Evolutionary conservation across 1,140 invertebrate genomes (phyloP).

Genomic region (Cotesia glomerata): DNA sequence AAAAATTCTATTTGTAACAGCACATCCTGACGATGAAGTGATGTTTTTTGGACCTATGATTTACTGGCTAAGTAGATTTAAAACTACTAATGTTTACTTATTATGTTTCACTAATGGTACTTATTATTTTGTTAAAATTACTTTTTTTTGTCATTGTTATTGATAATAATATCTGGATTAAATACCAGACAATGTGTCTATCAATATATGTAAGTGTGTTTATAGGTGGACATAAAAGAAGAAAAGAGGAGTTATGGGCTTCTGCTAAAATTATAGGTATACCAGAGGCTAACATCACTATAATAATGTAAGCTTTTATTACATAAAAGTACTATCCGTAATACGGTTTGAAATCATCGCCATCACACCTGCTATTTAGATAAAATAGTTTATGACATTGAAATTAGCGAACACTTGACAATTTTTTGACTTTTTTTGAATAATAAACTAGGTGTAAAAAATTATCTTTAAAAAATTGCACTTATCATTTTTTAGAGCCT

Average conservation of each 20-base stretch:
- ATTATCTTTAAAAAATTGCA: no score
- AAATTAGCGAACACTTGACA: no score
- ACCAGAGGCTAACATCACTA: slow-evolving; percentile 73
- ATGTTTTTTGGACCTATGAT: slow-evolving; percentile 98
- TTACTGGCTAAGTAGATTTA: slow-evolving; percentile 70
- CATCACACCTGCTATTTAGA: no score
- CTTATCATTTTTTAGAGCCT: no score
- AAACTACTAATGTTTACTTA: slow-evolving; percentile 74
- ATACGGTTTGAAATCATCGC: no score
- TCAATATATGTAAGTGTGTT: slow-evolving; percentile 40
- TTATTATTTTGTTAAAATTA: slow-evolving; percentile 35
- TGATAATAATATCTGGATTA: background rate
- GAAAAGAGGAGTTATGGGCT: slow-evolving; percentile 80
- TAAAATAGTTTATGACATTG: no score
- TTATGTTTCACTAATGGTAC: slow-evolving; percentile 87
- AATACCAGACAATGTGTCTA: slow-evolving; percentile 10
- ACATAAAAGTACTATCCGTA: no score
- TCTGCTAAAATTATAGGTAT: slow-evolving; percentile 83
- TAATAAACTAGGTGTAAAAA: no score
- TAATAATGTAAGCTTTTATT: slow-evolving; percentile 59
- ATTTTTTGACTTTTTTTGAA: no score
- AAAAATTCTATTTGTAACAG: slow-evolving; percentile 81
- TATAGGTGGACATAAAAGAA: slow-evolving; percentile 73
- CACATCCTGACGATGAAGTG: slow-evolving; percentile 96
- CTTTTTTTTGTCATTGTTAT: slow-evolving; percentile 6